A percentile compares a stretch with the other conserved stretches of the same genome.
These are phyloP conservation scores for Toxonevra muliebris DNA, from an alignment of 2,888 invertebrate genomes.

Conservation along the genomic window DNA sequence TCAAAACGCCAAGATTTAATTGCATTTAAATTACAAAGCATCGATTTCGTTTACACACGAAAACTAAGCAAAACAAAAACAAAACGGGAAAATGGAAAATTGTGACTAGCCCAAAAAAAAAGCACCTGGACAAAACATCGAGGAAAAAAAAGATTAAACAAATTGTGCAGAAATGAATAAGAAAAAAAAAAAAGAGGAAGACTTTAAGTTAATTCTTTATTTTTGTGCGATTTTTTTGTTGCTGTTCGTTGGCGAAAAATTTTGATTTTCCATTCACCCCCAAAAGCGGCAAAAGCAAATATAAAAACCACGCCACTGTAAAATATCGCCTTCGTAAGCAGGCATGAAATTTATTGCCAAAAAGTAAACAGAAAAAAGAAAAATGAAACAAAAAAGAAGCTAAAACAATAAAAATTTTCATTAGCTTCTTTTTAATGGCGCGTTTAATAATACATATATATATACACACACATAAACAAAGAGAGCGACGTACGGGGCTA, in stretches of 20 bases:
- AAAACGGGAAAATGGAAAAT: not conserved
- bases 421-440: not conserved
- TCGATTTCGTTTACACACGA: conserved; percentile 2
- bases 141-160: not conserved
- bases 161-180: too few species aligned
- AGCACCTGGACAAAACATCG: not conserved
- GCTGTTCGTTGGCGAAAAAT: too few species aligned
- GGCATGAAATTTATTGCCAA: too few species aligned
- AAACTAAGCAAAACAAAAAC: not conserved
- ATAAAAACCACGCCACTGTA: too few species aligned
- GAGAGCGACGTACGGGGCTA: too few species aligned
- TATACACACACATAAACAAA: too few species aligned
- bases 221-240: too few species aligned
- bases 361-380: not conserved
- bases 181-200: too few species aligned
- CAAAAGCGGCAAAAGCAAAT: too few species aligned
- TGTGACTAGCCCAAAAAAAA: not conserved
- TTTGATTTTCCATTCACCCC: too few species aligned
- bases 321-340: too few species aligned
- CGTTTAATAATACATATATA: not conserved
- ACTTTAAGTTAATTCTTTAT: too few species aligned
- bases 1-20: conserved; percentile 17
- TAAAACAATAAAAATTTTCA: not conserved
- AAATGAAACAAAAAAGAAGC: not conserved
- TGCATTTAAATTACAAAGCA: conserved; percentile 22